A percentile compares a stretch with the other conserved stretches of the same genome.
Evolutionary conservation across 2,797 vertebrate genomes (phyloP).

Genomic region (Discoglossus pictus): DNA sequence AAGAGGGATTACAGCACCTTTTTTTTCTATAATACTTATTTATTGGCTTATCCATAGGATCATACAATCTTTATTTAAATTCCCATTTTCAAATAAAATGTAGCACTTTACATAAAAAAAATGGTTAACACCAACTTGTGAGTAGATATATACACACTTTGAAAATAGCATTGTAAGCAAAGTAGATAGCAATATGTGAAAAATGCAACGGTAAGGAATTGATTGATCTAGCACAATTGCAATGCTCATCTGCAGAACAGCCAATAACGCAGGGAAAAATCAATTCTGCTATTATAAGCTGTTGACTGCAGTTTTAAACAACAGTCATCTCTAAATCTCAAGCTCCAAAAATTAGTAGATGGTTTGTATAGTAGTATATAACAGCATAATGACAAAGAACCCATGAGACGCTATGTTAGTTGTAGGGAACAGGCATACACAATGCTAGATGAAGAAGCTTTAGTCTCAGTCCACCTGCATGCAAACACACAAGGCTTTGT

Average conservation of each 20-base stretch:
- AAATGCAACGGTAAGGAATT: constrained; percentile 58
- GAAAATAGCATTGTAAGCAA: constrained; percentile 51
- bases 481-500: constrained; percentile 3
- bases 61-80: no score
- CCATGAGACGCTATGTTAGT: constrained; percentile 1
- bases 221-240: constrained; percentile 54
- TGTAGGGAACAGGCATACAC: neutral
- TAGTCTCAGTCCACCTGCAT: neutral
- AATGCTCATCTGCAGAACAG: constrained; percentile 54
- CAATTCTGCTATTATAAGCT: constrained; percentile 62
- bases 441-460: neutral
- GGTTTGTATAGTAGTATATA: constrained; percentile 27
- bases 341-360: constrained; percentile 47
- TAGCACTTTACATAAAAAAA: no score
- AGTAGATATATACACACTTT: constrained; percentile 36
- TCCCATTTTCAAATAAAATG: no score
- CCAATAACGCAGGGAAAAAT: constrained; percentile 51
- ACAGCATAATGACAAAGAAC: constrained; percentile 6
- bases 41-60: no score
- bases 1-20: no score
- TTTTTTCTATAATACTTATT: no score
- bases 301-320: constrained; percentile 59
- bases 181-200: constrained; percentile 51
- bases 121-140: no score
- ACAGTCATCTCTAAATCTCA: constrained; percentile 55